Conservation (phyloP, 1,140 invertebrate species). For the Formica exsecta region DNA sequence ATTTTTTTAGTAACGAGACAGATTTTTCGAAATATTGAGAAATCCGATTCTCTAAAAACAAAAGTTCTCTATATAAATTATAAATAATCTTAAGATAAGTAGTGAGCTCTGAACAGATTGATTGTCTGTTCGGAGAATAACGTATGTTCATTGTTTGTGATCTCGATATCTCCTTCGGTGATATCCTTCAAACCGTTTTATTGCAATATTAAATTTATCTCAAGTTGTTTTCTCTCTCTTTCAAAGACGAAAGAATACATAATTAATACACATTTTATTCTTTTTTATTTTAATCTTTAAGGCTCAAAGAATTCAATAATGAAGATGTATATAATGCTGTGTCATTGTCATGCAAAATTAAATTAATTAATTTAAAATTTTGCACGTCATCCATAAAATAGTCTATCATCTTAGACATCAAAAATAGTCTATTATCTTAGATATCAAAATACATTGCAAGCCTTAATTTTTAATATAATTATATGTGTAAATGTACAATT, state of each 20-base stretch:
- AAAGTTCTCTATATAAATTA: not conserved
- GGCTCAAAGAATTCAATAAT: not conserved
- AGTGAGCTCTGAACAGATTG: not conserved
- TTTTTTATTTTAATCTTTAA: not conserved
- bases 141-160: not conserved
- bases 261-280: not conserved
- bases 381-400: not conserved
- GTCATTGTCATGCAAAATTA: not conserved
- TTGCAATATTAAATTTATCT: conserved; percentile 7
- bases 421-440: not conserved
- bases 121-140: not conserved
- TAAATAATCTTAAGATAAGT: not conserved
- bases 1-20: not conserved
- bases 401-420: no score
- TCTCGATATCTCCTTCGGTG: not conserved
- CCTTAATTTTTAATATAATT: not conserved
- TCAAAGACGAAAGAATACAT: not conserved
- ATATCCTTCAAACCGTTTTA: not conserved
- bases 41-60: not conserved
- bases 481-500: not conserved
- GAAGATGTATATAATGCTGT: not conserved
- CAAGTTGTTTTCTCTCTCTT: not conserved
- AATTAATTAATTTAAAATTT: not conserved
- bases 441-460: no score
- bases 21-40: not conserved